Conservation (phyloP, 2,113 vertebrate species). For the Donacobius atricapilla region DNA sequence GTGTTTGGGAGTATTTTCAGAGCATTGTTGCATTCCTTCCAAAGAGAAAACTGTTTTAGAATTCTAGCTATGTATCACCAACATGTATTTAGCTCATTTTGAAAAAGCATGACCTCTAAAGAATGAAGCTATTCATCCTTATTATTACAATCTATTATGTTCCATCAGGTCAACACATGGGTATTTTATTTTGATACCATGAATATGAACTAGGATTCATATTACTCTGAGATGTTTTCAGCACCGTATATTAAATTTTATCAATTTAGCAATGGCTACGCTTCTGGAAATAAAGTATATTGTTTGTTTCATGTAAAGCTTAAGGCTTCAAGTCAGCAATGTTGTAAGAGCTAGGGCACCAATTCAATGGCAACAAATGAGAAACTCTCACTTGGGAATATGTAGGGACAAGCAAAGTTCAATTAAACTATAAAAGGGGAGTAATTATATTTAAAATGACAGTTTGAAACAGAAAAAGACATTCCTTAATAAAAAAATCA, state of each 20-base stretch:
- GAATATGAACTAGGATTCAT: not conserved
- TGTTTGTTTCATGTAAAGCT: not conserved
- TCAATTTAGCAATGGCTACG: not conserved
- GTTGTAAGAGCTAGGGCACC: not conserved
- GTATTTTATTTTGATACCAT: not conserved
- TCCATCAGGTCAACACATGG: not conserved
- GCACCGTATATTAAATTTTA: not conserved
- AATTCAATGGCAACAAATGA: not conserved
- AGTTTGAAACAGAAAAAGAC: not conserved
- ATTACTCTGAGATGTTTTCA: not conserved
- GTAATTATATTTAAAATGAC: not conserved
- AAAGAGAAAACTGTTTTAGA: not conserved
- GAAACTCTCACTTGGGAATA: not conserved
- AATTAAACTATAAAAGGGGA: not conserved
- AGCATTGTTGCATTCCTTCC: not conserved
- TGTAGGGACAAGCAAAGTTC: not conserved
- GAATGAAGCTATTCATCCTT: not conserved
- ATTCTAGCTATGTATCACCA: not conserved
- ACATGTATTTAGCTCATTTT: not conserved
- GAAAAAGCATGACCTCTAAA: not conserved
- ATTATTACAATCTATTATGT: not conserved
- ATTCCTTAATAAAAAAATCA: not conserved
- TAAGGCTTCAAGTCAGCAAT: not conserved
- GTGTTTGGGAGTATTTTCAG: not conserved
- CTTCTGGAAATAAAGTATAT: not conserved